These are phyloP conservation scores for Spheniscus mendiculus DNA, from an alignment of 2,113 vertebrate species.

Conservation along the genomic window DNA sequence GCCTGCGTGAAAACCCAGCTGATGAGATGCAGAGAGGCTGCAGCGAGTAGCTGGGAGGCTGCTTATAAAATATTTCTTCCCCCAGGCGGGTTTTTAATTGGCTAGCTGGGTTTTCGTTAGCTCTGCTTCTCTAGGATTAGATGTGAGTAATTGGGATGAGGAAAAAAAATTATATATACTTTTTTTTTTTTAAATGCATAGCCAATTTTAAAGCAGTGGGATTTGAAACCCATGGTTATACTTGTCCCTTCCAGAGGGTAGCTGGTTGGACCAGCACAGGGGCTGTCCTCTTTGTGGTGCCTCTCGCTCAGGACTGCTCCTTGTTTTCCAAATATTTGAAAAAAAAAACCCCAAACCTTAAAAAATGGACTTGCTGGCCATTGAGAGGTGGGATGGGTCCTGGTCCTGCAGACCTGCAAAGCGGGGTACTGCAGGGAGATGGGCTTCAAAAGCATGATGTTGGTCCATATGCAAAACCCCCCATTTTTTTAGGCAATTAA, in stretches of 20 bases:
- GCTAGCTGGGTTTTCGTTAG: neutral
- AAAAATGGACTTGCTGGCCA: neutral
- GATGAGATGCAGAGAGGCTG: neutral
- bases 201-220: neutral
- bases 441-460: neutral
- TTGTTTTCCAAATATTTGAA: neutral
- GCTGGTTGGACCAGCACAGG: neutral
- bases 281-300: neutral
- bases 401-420: neutral
- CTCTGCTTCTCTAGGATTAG: neutral
- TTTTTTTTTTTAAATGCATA: no score
- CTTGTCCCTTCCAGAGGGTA: neutral
- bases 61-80: neutral
- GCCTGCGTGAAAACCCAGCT: neutral
- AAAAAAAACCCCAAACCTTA: neutral
- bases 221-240: neutral
- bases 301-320: neutral
- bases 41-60: neutral
- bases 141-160: neutral
- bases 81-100: neutral
- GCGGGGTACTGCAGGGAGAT: neutral
- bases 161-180: accelerated
- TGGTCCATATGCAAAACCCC: neutral
- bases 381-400: neutral
- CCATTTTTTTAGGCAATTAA: neutral